Percentiles rank a stretch among this genome's conserved stretches.
phyloP scores from a whole-genome alignment of 2,113 vertebrate species.

The Crocuta crocuta region DNA sequence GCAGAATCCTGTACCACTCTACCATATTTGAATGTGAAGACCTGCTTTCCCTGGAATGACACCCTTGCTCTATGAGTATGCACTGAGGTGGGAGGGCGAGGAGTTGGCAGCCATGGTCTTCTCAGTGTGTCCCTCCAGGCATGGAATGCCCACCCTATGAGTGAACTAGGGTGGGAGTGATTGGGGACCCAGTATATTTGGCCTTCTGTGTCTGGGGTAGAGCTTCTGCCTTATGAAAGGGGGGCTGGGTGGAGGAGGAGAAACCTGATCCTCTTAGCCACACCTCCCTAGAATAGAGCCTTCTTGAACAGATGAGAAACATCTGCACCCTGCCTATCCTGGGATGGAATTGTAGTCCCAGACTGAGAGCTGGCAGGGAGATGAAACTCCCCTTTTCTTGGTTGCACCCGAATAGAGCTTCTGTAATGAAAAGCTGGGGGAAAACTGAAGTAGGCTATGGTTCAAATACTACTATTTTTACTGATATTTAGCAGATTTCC shows the following conservation, averaged over 20 bases:
- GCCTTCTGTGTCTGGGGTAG: background rate
- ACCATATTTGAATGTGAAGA: background rate
- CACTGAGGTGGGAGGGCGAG: background rate
- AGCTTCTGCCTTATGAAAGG: background rate
- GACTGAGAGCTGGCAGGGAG: background rate
- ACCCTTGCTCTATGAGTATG: background rate
- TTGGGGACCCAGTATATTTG: background rate
- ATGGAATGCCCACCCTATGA: background rate
- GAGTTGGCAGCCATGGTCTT: background rate
- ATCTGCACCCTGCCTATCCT: background rate
- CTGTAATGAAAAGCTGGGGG: background rate
- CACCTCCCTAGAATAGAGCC: background rate
- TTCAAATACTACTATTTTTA: background rate
- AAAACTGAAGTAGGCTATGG: background rate
- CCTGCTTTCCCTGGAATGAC: background rate
- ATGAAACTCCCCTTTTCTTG: background rate
- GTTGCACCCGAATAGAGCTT: background rate
- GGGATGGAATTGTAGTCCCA: background rate
- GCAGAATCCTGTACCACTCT: background rate
- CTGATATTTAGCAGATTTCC: slow-evolving; percentile 10
- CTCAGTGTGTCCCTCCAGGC: background rate
- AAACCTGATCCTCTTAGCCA: background rate
- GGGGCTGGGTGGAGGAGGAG: background rate
- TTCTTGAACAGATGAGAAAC: background rate
- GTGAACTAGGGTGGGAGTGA: background rate